phyloP scores from a whole-genome alignment of 2,888 invertebrate genomes.

The Epirrita christyi region DNA sequence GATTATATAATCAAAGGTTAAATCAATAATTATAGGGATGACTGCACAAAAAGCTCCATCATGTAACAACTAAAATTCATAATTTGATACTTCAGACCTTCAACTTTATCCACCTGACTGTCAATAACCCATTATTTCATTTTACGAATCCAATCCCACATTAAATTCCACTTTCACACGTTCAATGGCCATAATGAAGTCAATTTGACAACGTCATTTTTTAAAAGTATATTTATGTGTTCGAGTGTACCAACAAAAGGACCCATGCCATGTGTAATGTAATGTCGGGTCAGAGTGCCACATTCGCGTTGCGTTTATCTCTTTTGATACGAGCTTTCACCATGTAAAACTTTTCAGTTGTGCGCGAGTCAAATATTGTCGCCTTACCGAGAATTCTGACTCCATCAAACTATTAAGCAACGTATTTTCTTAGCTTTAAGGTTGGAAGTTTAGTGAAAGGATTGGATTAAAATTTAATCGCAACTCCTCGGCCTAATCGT shows the following conservation, averaged over 20 bases:
- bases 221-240: conserved; percentile 30
- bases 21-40: no score
- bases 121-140: no score
- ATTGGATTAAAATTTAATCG: conserved; percentile 64
- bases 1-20: no score
- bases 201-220: conserved; percentile 19
- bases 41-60: no score
- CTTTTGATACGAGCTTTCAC: conserved; percentile 58
- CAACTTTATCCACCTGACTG: no score
- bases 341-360: conserved; percentile 58
- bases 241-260: conserved; percentile 37
- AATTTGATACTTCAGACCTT: no score
- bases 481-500: conserved; percentile 63
- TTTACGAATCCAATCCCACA: no score
- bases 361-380: conserved; percentile 44
- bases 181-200: conserved; percentile 27
- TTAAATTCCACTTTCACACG: conserved; percentile 11
- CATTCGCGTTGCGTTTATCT: conserved; percentile 51
- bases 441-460: conserved; percentile 27
- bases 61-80: no score
- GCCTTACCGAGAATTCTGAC: conserved; percentile 26
- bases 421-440: conserved; percentile 20
- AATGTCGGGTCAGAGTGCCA: conserved; percentile 50
- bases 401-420: conserved; percentile 5
- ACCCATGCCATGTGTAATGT: conserved; percentile 35